Conservation (phyloP, 2,113 vertebrate genomes). For the Centropristis striata region DNA sequence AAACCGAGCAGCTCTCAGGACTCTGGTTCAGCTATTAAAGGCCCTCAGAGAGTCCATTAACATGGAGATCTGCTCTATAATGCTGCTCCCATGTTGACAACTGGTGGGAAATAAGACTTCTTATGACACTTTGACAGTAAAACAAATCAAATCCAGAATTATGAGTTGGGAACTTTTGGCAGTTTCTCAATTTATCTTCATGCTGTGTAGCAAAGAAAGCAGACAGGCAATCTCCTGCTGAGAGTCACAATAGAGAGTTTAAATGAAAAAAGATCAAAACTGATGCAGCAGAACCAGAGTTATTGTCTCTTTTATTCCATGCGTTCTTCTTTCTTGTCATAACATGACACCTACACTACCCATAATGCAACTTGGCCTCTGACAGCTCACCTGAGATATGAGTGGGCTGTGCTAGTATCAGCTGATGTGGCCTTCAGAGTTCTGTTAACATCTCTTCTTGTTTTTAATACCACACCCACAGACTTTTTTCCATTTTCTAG, state of each 20-base stretch:
- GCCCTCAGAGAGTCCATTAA: constrained; percentile 29
- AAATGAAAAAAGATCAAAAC: not conserved
- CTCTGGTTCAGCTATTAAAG: constrained; percentile 19
- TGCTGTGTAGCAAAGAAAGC: not conserved
- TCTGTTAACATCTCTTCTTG: too few species aligned
- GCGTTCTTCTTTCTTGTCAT: not conserved
- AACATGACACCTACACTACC: not conserved
- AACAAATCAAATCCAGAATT: constrained; percentile 17
- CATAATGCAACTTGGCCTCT: not conserved
- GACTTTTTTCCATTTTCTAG: too few species aligned
- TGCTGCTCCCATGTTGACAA: not conserved
- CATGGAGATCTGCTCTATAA: constrained; percentile 24
- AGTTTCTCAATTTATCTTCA: not conserved
- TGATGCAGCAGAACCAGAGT: not conserved
- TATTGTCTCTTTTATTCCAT: not conserved
- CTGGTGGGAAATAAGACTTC: constrained; percentile 15
- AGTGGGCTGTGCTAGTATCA: not conserved
- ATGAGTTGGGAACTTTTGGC: not conserved
- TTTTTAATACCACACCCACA: too few species aligned
- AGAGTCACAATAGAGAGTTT: not conserved
- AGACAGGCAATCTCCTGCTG: not conserved
- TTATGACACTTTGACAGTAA: constrained; percentile 9
- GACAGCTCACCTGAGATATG: not conserved
- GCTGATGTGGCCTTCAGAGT: not conserved
- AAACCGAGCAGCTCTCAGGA: constrained; percentile 48